Evolutionary conservation across 23 tunicate genomes (phyloP), one percentile per base, ranked within the genome.

Genomic region (Phallusia fumigata): DNA sequence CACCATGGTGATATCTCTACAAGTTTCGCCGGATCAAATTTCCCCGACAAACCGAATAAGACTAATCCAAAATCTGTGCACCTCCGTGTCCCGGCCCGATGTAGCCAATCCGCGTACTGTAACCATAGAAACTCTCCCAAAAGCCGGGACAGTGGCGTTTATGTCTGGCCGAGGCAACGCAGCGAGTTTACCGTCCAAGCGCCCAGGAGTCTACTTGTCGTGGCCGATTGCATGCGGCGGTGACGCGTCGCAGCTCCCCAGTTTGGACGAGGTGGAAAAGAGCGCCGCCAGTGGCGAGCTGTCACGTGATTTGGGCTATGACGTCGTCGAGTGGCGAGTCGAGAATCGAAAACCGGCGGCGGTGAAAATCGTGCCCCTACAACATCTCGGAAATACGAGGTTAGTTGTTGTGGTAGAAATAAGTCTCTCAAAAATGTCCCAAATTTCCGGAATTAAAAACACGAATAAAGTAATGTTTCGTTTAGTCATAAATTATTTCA

Each of bases 171-270:
- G 33, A 31, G 97, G 97, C 10, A 81, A 87, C 49, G 81, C 45
- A 6, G 64, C 81, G 1, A 44, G 40, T 13, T 24, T 50, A 35
- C 44, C 76, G 15, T 36, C 30, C 31, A 58, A 36, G 21, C 33
- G 31, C 30, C 76, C 82, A 11, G 84, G 69, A 13, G 85, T 87
- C 0, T 24, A 58, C 24, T 33, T 92, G 32, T 92, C 88, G 74
- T 92, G 97, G 97, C 83, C 91, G 32, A 21, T 92, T 18, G 97
- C 85, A 0, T 92, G 97, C 73, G 80, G 88, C 51, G 35, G 86
- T 1, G 96, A 91, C 82, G 45, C 83, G 40, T 69, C 82, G 28
- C 86, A 87, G 0, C 64, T 76, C 21, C 52, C 83, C 33, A 81
- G 74, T 3, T 77, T 92, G 36, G 88, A 87, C 30, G 24, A 30